Base-by-base conservation (phyloP, 2,888 invertebrate species). In the Laothoe populi region DNA sequence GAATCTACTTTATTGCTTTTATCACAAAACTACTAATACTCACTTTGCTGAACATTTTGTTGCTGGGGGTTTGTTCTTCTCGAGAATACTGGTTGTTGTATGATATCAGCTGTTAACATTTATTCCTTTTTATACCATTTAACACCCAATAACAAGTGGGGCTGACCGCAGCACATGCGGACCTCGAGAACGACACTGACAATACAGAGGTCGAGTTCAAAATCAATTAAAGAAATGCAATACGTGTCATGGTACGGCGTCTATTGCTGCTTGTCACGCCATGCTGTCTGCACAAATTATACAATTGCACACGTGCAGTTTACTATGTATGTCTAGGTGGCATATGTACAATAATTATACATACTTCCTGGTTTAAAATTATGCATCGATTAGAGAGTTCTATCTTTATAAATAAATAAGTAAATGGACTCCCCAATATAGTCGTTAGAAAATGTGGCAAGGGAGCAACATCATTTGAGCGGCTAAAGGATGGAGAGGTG, bases 201-300 rank as follows among this genome's bases (percentile, higher is more conserved):
- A 83, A 86, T 75, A 60, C 71, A 75, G 79, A 88, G 86, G 87
- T 86, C 85, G 70, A 71, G 66, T 73, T 70, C 79, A 81, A 83
- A 81, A 78, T 69, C 71, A 80, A 82, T 83, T 82, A 79, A 79
- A 80, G 77, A 79, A 79, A 74, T 75, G 76, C 70, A 79, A 87
- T 84, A 86, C 83, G 73, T 89, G 89, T 90, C 90, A 90, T 83
- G 89, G 88, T 83, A 83, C 84, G 74, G 73, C 77, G 64, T 73
- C 66, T 68, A 80, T 74, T 71, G 67, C 71, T 66, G 68, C 76
- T 77, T 73, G 70, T 74, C 81, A 78, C 77, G 79, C 73, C 64
- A 74, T 71, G 61, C 62, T 49, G 65, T 60, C 64, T 53, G 49
- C 8, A 31, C 7, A 26, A 26, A 26, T 4, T 4, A 26, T 4